Evolutionary conservation across 2,797 vertebrate genomes (phyloP), one percentile per base, ranked within the genome.

Genomic region (Gila robusta): DNA sequence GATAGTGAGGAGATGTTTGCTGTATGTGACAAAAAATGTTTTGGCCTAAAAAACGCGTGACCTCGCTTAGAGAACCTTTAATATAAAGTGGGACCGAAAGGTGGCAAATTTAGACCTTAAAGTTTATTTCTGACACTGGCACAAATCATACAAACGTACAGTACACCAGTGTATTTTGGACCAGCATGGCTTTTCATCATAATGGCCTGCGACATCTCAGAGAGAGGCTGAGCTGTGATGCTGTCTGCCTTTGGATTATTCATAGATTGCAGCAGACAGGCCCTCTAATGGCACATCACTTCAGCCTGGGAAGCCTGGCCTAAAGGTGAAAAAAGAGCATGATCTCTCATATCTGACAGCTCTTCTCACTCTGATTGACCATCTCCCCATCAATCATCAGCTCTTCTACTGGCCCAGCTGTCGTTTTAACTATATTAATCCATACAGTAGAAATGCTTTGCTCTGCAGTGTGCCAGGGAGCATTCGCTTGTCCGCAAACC

Each of bases 291-390:
- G 82, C 87, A 84, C 92, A 91, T 92, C 91, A 84, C 91, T 90
- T 92, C 91, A 62, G 52, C 39, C 35, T 1, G n/a, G 39, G 81
- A 87, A 90, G 87, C 85, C 85, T 12, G 59, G 19, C 37, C 56
- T 88, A 32, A 35, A 37, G 73, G 49, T 76, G 59, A 66, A 21
- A 79, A 59, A 77, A 87, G 89, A 87, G 91, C 89, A 87, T 72
- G 81, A 93, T 90, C 89, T 90, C 87, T 93, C 89, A 90, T 79
- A 89, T 89, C 88, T 92, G 93, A 92, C 91, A 90, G 81, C 88
- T 91, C 90, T 88, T 86, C 85, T 47, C 85, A 79, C 86, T 91
- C 85, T 91, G 91, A 92, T 89, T 89, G 87, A 90, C 91, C 89
- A 59, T 79, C 56, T 76, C 41, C 41, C 28, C 70, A 81, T 84